Evolutionary conservation across 2,113 vertebrate species (phyloP).

Genomic region (Lepidothrix coronata): DNA sequence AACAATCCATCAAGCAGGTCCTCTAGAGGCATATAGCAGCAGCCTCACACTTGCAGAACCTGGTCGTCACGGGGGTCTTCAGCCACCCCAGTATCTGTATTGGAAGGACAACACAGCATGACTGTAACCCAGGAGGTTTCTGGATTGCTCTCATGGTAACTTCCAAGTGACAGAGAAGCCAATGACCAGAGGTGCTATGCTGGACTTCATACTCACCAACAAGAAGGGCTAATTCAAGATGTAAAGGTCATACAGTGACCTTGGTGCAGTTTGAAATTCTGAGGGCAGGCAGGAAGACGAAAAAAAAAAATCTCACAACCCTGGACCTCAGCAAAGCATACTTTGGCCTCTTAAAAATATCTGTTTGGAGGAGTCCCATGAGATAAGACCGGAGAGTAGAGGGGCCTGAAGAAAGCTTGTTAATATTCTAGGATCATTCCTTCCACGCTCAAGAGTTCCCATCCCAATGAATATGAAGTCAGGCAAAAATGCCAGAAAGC

Average conservation of each 20-base stretch:
- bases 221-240: rapidly evolving
- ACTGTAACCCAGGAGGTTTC: not conserved
- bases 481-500: not conserved
- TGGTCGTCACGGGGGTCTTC: not conserved
- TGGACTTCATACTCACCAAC: not conserved
- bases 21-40: not conserved
- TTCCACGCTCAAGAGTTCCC: not conserved
- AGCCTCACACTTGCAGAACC: not conserved
- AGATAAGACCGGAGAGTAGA: not conserved
- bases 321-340: not conserved
- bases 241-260: not conserved
- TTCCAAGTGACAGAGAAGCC: not conserved
- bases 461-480: not conserved
- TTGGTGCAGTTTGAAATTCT: not conserved
- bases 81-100: not conserved
- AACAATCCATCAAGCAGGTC: not conserved
- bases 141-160: not conserved
- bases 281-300: not conserved
- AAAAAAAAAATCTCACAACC: not conserved
- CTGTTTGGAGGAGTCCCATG: not conserved
- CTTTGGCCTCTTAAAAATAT: not conserved
- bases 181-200: rapidly evolving
- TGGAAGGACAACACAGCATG: not conserved
- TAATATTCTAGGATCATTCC: not conserved
- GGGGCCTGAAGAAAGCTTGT: not conserved